Evolutionary conservation across 2,888 invertebrate genomes (phyloP), one percentile per base, ranked within the genome.

Genomic region (Ichneumoninae sp.): DNA sequence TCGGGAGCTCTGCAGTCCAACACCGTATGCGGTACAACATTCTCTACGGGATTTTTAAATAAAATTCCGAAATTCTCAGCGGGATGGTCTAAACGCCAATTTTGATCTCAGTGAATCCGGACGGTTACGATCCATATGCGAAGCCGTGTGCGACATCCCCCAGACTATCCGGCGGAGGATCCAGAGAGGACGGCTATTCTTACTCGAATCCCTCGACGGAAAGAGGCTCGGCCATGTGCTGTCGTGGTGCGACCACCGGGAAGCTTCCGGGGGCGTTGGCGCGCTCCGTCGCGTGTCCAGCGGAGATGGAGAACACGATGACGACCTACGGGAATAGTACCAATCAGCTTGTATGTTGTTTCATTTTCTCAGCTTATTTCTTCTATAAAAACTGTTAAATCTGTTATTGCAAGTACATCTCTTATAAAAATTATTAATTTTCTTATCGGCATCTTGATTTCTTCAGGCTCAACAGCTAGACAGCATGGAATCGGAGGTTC

Each of bases 401-500:
- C 0, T 47, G 3, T 47, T 47, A 47, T 47, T 16, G 16, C 4
- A 47, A 47, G 44, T 47, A 16, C 44, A 4, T 47, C 44, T 47
- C 44, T 16, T 13, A 47, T 47, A 47, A 47, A 16, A 47, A 47
- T 57, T 3, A 22, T 8, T 1, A 57, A 13, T 16, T 62, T 3
- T 30, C 62, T 6, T 4, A 33, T 16, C 33, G 33, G 16, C 62
- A 16, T 33, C 44, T 47, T 65, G 22, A n/a, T 36, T 2, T 33
- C 26, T 86, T 10, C 87, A 96, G 96, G 96, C 95, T 89, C 95
- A 95, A 79, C 96, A 96, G 90, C 90, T 96, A 10, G 93, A 93
- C 16, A 94, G 94, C 4, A 95, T 96, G 92, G 96, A 96, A 89
- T 89, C 92, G 3, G 96, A 96, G 90, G 95, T 96, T 0, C 94